These are phyloP conservation scores for Luperina testacea DNA, from an alignment of 2,888 invertebrate species.

Conservation along the genomic window DNA sequence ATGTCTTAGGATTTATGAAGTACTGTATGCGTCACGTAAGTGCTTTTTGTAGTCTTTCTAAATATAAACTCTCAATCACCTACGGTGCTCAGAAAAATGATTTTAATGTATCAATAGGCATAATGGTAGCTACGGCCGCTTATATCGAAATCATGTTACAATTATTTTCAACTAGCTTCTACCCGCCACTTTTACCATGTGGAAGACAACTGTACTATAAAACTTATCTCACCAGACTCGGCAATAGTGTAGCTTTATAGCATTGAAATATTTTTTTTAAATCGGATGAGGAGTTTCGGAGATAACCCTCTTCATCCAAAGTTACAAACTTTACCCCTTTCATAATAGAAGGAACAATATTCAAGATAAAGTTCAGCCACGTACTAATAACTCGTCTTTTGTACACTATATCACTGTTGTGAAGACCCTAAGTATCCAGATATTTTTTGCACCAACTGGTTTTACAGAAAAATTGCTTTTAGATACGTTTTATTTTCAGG, in stretches of 20 bases:
- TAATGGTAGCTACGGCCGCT: not conserved
- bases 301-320: not conserved
- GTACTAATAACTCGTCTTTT: not conserved
- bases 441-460: not conserved
- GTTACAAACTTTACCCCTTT: not conserved
- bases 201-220: not conserved
- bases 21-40: not conserved
- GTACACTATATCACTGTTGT: not conserved
- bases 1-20: not conserved
- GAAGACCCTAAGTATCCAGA: not conserved
- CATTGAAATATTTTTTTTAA: not conserved
- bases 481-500: not conserved
- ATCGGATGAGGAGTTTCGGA: not conserved
- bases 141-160: not conserved
- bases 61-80: slow-evolving; percentile 2
- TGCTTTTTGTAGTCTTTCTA: not conserved
- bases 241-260: not conserved
- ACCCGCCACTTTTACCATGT: not conserved
- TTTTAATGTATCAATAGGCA: not conserved
- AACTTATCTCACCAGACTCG: not conserved
- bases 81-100: not conserved
- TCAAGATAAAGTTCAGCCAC: not conserved
- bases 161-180: not conserved
- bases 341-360: not conserved
- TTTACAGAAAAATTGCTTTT: not conserved